Base-by-base conservation (phyloP, 2,888 invertebrate genomes). In the Auanema freiburgensis region DNA sequence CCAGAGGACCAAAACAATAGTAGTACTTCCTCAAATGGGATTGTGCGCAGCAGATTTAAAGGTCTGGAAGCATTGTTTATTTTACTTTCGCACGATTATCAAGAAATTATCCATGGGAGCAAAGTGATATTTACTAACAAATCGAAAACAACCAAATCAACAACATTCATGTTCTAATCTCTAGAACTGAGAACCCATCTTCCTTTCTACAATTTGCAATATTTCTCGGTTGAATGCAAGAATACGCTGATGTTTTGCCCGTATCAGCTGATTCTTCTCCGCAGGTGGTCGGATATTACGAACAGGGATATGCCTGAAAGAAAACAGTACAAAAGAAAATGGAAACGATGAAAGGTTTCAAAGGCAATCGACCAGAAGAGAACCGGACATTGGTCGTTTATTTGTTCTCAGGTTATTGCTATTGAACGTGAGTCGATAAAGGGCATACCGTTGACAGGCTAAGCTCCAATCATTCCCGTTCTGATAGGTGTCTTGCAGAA, bases 401-500 rank as follows among this genome's bases (percentile, higher is more conserved):
- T 33, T 33, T 33, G 33, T 33, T 8, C 8, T 33, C 33, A 33
- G 8, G 46, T 46, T 46, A 46, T 46, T 16, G 21, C 16, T 46
- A 46, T 46, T 2, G 18, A 18, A 16, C 2, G 16, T 16, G 2
- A 46, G 46, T 18, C 21, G 25, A 33, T 5, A 54, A 23, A 46
- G n/a, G 18, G 16, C 51, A 24, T 52, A 60, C 54, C 70, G 69
- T 21, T 56, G 43, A 41, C 79, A 46, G 2, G 78, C 77, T 8
- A 43, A 44, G 10, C 62, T 49, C 79, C 79, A 80, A 59, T 80
- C 75, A 23, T 70, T 75, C 25, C 57, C 63, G 8, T 68, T 70
- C 2, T 66, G 62, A 54, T 72, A 70, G n/a, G 77, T 76, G 23
- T 79, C 71, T 14, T 79, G 73, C 1, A 82, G 56, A 54, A 83